A percentile compares a stretch with the other conserved stretches of the same genome.
phyloP scores from a whole-genome alignment of 2,888 invertebrate genomes.

The Dicycla oo region DNA sequence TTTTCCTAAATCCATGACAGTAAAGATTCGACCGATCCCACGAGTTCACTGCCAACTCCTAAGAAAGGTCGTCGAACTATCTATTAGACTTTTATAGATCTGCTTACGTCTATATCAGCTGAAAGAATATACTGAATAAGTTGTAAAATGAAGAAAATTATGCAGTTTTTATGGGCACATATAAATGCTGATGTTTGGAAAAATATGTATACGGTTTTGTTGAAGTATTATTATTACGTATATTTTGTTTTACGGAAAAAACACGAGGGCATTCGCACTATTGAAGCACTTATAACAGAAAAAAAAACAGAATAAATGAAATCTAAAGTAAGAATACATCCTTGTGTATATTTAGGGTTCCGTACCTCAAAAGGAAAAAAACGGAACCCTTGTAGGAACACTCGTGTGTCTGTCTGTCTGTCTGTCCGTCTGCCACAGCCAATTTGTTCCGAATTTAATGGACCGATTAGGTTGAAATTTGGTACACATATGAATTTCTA shows the following conservation, averaged over 20 bases:
- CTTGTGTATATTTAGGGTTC: too few relatives aligned
- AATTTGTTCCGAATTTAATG: too few relatives aligned
- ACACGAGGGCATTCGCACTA: neutral
- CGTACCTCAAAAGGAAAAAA: too few relatives aligned
- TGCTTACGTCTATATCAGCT: constrained; percentile 46
- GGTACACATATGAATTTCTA: too few relatives aligned
- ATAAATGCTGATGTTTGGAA: constrained; percentile 34
- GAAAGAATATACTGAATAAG: constrained; percentile 28
- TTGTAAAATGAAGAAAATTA: constrained; percentile 45
- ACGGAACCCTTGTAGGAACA: too few relatives aligned
- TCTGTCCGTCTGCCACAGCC: too few relatives aligned
- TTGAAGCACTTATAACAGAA: neutral
- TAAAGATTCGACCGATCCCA: constrained; percentile 16
- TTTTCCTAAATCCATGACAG: constrained; percentile 19
- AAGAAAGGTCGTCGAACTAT: constrained; percentile 31
- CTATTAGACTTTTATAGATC: constrained; percentile 54
- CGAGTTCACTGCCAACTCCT: constrained; percentile 48
- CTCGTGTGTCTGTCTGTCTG: too few relatives aligned
- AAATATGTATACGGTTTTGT: constrained; percentile 13
- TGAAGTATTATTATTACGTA: too few relatives aligned
- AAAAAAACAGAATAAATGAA: neutral
- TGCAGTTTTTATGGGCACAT: constrained; percentile 43
- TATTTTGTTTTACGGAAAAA: constrained; percentile 9
- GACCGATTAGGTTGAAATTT: too few relatives aligned
- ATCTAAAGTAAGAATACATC: too few relatives aligned